Evolutionary conservation across 30 jellyfish, hydroid and myxozoan genomes (phyloP).

Genomic region (Nemopilema nomurai): DNA sequence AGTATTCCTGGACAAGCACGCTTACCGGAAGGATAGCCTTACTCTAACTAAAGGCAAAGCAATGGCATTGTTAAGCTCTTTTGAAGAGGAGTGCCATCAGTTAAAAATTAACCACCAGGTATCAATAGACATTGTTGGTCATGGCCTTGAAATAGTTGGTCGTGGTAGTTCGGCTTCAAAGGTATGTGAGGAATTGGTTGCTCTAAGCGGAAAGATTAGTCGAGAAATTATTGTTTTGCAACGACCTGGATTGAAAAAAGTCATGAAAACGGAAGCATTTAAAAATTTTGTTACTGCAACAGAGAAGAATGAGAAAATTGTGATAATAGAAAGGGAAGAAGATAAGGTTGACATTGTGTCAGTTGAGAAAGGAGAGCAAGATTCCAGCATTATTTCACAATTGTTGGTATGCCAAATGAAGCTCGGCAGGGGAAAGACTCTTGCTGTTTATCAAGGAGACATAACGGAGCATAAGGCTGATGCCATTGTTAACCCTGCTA

Average conservation of each 20-base stretch:
- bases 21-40: conserved; percentile 4
- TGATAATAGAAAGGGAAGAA: conserved; percentile 23
- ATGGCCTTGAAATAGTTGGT: conserved; percentile 27
- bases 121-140: neutral
- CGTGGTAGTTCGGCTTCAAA: conserved; percentile 5
- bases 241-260: conserved; percentile 42
- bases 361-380: conserved; percentile 6
- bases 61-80: conserved; percentile 10
- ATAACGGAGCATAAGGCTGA: conserved; percentile 35
- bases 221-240: conserved; percentile 3
- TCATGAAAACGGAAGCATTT: neutral
- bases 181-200: neutral
- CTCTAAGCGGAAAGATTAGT: neutral
- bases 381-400: neutral
- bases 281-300: neutral
- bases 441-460: conserved; percentile 45
- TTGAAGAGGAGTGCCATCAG: neutral
- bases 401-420: neutral
- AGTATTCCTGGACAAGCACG: conserved; percentile 9
- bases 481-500: conserved; percentile 48
- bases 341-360: neutral
- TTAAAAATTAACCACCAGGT: neutral
- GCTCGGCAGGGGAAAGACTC: neutral
- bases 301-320: conserved; percentile 20
- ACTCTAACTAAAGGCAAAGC: conserved; percentile 9